Evolutionary conservation across 1,140 invertebrate species (phyloP), one percentile per base, ranked within the genome.

Genomic region (Pseudomyrmex concolor): DNA sequence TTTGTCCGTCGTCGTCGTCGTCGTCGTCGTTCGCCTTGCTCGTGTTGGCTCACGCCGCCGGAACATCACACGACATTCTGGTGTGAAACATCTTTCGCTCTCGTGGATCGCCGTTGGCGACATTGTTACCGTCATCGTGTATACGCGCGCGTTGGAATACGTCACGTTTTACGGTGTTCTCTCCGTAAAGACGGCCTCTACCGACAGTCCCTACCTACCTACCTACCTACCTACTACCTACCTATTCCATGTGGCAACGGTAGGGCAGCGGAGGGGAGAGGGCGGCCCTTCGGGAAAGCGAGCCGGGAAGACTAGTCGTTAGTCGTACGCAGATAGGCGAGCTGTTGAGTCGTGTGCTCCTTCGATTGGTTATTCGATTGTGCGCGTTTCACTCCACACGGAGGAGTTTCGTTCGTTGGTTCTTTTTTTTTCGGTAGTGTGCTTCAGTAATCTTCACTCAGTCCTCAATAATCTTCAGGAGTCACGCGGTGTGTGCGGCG

Each of bases 281-380:
- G 70, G 85, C 63, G 63, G 89, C 90, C 89, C 89, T 90, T 89
- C 83, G 86, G 86, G 83, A 89, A 90, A 86, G 83, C 85, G 85
- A 86, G 80, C 25, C 83, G 86, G 89, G 85, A 87, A 86, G 88
- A 89, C 34, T 34, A 34, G 34, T 34, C 34, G 34, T 89, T 92
- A 94, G 93, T 94, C 89, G 91, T 89, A 90, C 88, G 89, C 90
- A 88, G 91, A 92, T 91, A 90, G 89, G 80, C 90, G 88, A 87
- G 86, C 86, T 89, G 92, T 91, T 82, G 88, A 86, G 91, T 88
- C 85, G 84, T 43, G 59, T 34, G 78, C 3, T 60, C 8, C 71
- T 70, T 54, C 54, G 66, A 22, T 76, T 25, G 48, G 64, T 22
- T n/a, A 17, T 34, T 43, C 13, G 54, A 12, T 51, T 12, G 50